Evolutionary conservation across 2,888 invertebrate genomes (phyloP), one percentile per base, ranked within the genome.

Genomic region (Belgica antarctica): DNA sequence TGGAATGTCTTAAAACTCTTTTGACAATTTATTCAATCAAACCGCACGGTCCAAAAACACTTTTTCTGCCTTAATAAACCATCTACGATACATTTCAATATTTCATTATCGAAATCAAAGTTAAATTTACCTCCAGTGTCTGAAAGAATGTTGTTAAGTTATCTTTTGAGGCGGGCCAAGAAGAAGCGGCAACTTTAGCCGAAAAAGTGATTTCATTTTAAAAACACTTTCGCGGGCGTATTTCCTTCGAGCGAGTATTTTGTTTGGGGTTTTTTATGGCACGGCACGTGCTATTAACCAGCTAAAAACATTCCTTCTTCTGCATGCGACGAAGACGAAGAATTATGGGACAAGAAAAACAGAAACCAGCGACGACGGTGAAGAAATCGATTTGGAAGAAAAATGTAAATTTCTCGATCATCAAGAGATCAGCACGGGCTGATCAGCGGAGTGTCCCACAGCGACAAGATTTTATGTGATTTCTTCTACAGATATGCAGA

Each of bases 401-500:
- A 66, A 68, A 68, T 68, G 68, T 31, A 31, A 68, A 68, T 68
- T 68, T 28, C 46, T 31, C 27, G 24, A 19, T 25, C 31, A 68
- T 52, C 68, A 15, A 28, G 27, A 12, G 31, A 57, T 47, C 17
- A 28, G 19, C 68, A 57, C 52, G 4, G 15, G 19, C 3, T 52
- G 52, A 19, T 24, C 24, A 27, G 2, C 8, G 27, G 25, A 59
- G 25, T 52, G 5, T 17, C 59, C 59, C 59, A 25, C 52, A 25
- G 47, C 31, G 31, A 31, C 34, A 34, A 70, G 59, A 70, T 70
- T 70, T 70, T 70, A 70, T 70, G 69, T 69, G 69, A 69, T 69
- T 69, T 47, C 59, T 31, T 47, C 61, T 19, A 61, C 25, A 70
- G 70, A 70, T 70, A 70, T 70, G 70, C 70, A 70, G 70, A 70